Conservation (phyloP, 2,888 invertebrate species). For the Epistrophe grossulariae region DNA sequence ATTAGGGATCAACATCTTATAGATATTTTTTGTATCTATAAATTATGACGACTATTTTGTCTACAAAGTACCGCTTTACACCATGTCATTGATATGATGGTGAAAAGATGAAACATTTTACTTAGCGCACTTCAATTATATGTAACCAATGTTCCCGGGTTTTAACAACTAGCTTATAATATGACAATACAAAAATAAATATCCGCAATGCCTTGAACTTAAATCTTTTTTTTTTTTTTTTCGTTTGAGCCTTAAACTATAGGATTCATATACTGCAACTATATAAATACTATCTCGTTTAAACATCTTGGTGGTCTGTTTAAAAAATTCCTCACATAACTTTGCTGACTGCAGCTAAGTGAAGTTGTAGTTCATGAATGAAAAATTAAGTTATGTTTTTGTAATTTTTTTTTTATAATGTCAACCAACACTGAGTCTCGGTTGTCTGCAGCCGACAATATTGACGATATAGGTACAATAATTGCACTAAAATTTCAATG, state of each 20-base stretch:
- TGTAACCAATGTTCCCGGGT: neutral
- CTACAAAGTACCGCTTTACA: constrained; percentile 71
- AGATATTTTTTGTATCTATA: constrained; percentile 70
- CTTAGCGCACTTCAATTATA: constrained; percentile 54
- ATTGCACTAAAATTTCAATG: constrained; percentile 55
- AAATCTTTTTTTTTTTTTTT: constrained; percentile 31
- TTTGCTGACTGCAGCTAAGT: constrained; percentile 9
- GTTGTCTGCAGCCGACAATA: constrained; percentile 36
- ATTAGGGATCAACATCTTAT: constrained; percentile 69
- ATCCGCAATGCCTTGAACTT: constrained; percentile 64
- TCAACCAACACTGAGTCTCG: neutral
- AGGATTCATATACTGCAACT: neutral
- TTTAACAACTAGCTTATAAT: constrained; percentile 3
- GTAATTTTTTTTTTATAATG: neutral
- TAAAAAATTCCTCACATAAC: constrained; percentile 67
- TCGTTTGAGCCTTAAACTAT: neutral
- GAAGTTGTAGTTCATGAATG: constrained; percentile 69
- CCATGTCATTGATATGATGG: constrained; percentile 1
- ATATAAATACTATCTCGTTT: constrained; percentile 36
- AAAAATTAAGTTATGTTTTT: constrained; percentile 63
- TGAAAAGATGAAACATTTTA: constrained; percentile 39
- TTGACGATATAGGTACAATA: neutral
- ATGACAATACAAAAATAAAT: neutral
- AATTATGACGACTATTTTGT: constrained; percentile 67
- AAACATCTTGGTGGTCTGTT: constrained; percentile 64